Conservation (phyloP, 2,113 vertebrate species). For the Syngnathus scovelli region DNA sequence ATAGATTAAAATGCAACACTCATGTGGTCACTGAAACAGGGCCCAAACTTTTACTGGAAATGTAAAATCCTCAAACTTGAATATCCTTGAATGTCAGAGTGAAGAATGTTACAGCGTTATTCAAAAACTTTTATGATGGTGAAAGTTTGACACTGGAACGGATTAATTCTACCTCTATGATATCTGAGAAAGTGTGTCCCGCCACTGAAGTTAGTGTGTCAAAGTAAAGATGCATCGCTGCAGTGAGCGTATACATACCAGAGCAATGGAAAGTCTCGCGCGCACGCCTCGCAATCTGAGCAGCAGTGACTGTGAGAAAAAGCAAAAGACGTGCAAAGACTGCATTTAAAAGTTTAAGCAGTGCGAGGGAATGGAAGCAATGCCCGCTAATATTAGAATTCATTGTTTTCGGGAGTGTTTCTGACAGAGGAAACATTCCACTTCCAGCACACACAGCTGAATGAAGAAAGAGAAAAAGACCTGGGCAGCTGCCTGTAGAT, state of each 20-base stretch:
- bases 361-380: constrained; percentile 29
- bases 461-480: constrained; percentile 15
- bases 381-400: constrained; percentile 31
- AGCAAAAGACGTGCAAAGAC: constrained; percentile 28
- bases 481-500: constrained; percentile 12
- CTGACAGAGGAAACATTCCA: constrained; percentile 43
- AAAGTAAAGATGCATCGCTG: constrained; percentile 23
- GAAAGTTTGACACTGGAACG: neutral
- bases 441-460: constrained; percentile 28
- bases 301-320: constrained; percentile 28
- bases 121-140: neutral
- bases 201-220: constrained; percentile 33
- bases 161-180: neutral
- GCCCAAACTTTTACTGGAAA: constrained; percentile 2
- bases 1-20: neutral
- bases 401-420: constrained; percentile 44
- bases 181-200: constrained; percentile 23
- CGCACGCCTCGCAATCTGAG: constrained; percentile 28
- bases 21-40: neutral
- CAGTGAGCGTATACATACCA: constrained; percentile 20
- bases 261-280: constrained; percentile 37
- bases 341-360: constrained; percentile 31
- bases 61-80: neutral
- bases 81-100: neutral
- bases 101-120: neutral